Conservation (phyloP, 1,140 invertebrate genomes). For the Scaptomyza hsui region DNA sequence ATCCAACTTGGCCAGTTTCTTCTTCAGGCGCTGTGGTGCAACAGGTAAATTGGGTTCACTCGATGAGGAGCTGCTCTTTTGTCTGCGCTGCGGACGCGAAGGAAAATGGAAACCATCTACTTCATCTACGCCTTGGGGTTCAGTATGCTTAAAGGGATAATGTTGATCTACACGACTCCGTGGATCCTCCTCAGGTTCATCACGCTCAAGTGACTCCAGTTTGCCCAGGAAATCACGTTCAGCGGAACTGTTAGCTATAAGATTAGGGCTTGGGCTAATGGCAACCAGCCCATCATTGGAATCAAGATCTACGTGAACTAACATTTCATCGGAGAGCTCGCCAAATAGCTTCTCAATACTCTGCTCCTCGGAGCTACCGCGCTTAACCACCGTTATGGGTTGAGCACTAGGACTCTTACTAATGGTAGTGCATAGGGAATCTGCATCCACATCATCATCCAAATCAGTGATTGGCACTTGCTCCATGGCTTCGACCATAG, state of each 20-base stretch:
- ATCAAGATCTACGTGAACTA: constrained; percentile 79
- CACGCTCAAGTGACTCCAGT: constrained; percentile 59
- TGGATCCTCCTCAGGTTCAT: constrained; percentile 50
- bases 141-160: constrained; percentile 1
- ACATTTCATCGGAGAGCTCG: constrained; percentile 76
- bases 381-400: constrained; percentile 65
- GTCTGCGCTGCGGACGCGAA: constrained; percentile 61
- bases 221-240: constrained; percentile 67
- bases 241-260: constrained; percentile 21
- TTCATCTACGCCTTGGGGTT: constrained; percentile 19
- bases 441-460: constrained; percentile 60
- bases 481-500: constrained; percentile 55
- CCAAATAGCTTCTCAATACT: constrained; percentile 80
- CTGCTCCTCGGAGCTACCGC: constrained; percentile 77
- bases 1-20: constrained; percentile 67
- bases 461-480: constrained; percentile 3
- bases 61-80: constrained; percentile 76
- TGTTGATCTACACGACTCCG: not conserved
- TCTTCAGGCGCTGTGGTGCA: constrained; percentile 67
- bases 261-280: constrained; percentile 49
- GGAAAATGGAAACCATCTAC: constrained; percentile 62
- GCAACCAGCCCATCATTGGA: constrained; percentile 76
- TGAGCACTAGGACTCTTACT: constrained; percentile 80
- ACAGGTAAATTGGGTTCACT: constrained; percentile 64
- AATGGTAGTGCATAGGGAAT: constrained; percentile 75